Base-by-base conservation (phyloP, 1,140 invertebrate genomes). In the Heliconius congener region DNA sequence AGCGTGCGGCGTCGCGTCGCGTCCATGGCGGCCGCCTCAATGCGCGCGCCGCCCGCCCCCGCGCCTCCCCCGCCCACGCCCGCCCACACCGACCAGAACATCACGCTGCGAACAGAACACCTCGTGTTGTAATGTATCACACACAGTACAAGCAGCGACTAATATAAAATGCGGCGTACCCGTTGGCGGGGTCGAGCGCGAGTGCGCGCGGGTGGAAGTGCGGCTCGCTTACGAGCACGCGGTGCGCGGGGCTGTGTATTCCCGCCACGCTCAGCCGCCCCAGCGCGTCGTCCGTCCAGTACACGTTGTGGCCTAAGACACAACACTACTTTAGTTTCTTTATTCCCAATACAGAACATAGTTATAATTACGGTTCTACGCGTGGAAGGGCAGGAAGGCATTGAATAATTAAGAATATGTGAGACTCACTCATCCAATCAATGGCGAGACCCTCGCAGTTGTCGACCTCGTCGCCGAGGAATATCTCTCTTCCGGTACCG, bases 71-170 rank as follows among this genome's bases (percentile, higher is more conserved):
- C 86, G 97, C 96, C 46, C 96, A 30, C 95, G 78, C 77, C 34
- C 30, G 96, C 96, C 97, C 97, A 98, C 85, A 97, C 96, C 39
- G 96, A 96, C 97, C 98, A 98, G 92, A 96, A 98, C 94, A 98
- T 96, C 4, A 95, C 87, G 0, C 96, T 93, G 83, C 46, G 73
- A 73, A 71, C 75, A 82, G 11, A 66, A 60, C 42, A 46, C 13
- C 16, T 16, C 42, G 13, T 46, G 42, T 46, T 16, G 42, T 13
- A 42, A 13, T 46, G 42, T 46, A 16, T 23, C 8, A 23, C 8
- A 23, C n/a, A 60, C 23, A 6, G 19, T n/a, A 27, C 57, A 60
- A n/a, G 57, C 19, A n/a, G 9, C n/a, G 4, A 37, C 11, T 3
- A 11, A 23, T 50, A 11, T n/a, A 42, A 42, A 42, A 9, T 23